Base-by-base conservation (phyloP, 1,140 invertebrate species). In the Drosophila jambulina region DNA sequence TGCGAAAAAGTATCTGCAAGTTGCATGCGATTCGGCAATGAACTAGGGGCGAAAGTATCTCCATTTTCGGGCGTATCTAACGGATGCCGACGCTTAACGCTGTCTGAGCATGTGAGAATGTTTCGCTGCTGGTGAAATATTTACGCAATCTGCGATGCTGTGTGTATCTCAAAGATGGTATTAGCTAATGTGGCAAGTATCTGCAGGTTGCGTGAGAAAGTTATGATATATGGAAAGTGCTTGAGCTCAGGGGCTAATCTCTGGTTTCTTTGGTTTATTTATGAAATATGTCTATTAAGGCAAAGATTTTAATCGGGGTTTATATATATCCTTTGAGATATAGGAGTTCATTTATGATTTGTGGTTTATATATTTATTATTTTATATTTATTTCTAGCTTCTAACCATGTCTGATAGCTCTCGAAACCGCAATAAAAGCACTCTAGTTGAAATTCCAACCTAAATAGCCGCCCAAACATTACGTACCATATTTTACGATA, bases 1-100 rank as follows among this genome's bases (percentile, higher is more conserved):
- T 65, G 71, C 54, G 49, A 51, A 53, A 53, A 58, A 68, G 65
- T 78, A 78, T 78, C 75, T 78, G 75, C 69, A 63, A 72, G 72
- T 88, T 83, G 84, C 84, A 83, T 78, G 83, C 77, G 62, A 69
- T 51, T 83, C 63, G 76, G 76, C 83, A 86, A 86, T 86, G 82
- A 86, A 86, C 83, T 38, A 70, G 58, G 43, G 58, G 62, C 34
- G 60, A 71, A 71, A 65, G 56, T 67, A 75, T 62, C 70, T 65
- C 13, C 58, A 42, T 72, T 71, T 74, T 42, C 56, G 54, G 70
- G 54, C 27, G 68, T 74, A 43, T 72, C 70, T 74, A 51, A 72
- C 68, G 68, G 56, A 74, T 60, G 67, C 68, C 68, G 12, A 25
- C 54, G 38, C 68, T 60, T 60, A 72, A 72, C 49, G 32, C 8